These are phyloP conservation scores for Nipponacmea schrenckii DNA, from an alignment of 2,888 invertebrate genomes.

Conservation along the genomic window DNA sequence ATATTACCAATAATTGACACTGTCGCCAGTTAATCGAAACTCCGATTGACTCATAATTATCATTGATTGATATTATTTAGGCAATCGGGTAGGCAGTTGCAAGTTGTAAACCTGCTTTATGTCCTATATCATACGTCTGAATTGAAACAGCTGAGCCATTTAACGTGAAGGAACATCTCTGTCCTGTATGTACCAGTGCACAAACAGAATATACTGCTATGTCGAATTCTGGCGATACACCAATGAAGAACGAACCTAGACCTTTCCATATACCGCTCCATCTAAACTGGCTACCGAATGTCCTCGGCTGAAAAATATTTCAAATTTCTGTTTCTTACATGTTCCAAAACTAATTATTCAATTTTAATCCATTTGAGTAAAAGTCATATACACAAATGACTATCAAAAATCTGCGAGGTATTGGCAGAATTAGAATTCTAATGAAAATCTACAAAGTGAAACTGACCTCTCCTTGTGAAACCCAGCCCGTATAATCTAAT, in stretches of 20 bases:
- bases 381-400: too few species aligned
- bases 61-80: background rate
- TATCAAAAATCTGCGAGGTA: too few species aligned
- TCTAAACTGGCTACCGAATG: background rate
- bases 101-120: conserved; percentile 1
- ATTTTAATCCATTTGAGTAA: too few species aligned
- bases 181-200: background rate
- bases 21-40: too few species aligned
- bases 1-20: too few species aligned
- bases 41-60: too few species aligned
- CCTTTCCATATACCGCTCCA: conserved; percentile 9
- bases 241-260: conserved; percentile 1
- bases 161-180: background rate
- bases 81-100: conserved; percentile 6
- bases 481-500: conserved; percentile 42
- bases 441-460: too few species aligned
- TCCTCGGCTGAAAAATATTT: conserved; percentile 8
- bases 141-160: background rate
- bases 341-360: too few species aligned
- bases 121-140: conserved; percentile 2
- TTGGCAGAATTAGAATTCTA: too few species aligned
- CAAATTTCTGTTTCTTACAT: too few species aligned
- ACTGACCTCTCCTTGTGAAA: conserved; percentile 25
- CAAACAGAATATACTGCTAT: conserved; percentile 13
- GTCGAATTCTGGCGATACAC: conserved; percentile 18